phyloP scores from a whole-genome alignment of 2,113 vertebrate genomes.

The Neodon shergylaensis region DNA sequence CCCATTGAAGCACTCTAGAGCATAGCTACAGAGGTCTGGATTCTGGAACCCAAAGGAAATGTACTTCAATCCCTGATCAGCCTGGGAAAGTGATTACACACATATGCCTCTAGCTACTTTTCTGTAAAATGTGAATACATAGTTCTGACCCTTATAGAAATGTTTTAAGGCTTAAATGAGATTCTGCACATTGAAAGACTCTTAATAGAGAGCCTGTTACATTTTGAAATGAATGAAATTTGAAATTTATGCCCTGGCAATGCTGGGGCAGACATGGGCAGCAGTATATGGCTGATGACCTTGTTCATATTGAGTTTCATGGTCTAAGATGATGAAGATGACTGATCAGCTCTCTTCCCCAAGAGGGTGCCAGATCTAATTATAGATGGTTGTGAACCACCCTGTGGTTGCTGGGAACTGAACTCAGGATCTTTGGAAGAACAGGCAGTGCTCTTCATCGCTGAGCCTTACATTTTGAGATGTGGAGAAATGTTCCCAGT shows the following conservation, averaged over 20 bases:
- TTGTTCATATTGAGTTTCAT: no score
- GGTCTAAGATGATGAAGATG: no score
- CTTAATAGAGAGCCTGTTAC: not conserved
- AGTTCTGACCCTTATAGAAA: not conserved
- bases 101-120: not conserved
- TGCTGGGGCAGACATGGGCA: no score
- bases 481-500: not conserved
- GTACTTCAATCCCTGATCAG: not conserved
- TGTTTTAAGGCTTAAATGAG: slow-evolving; percentile 10
- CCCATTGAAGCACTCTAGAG: not conserved
- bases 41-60: not conserved
- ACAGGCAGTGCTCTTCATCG: no score
- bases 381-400: no score
- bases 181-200: not conserved
- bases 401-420: no score
- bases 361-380: no score
- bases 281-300: no score
- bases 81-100: not conserved
- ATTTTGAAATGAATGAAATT: not conserved
- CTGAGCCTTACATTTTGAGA: not conserved
- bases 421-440: no score
- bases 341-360: no score
- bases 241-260: no score
- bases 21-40: not conserved
- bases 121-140: not conserved